These are phyloP conservation scores for Anseranas semipalmata DNA, from an alignment of 2,113 vertebrate genomes.

Conservation along the genomic window DNA sequence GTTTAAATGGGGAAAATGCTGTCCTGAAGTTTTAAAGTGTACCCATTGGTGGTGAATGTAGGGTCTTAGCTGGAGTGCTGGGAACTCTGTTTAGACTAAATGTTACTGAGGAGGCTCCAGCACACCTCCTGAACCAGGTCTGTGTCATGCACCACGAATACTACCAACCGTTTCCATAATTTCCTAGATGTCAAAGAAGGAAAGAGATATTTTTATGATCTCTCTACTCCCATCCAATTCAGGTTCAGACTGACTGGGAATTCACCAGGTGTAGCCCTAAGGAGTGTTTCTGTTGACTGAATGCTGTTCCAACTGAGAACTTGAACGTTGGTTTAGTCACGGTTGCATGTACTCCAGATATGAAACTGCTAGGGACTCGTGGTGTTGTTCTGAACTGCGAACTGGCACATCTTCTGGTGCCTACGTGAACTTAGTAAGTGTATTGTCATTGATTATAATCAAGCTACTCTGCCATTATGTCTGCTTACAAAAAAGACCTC, in stretches of 20 bases:
- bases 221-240: background rate
- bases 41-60: background rate
- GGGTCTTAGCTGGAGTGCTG: background rate
- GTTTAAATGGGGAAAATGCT: constrained; percentile 20
- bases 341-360: background rate
- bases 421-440: fast-evolving
- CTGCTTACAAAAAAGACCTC: background rate
- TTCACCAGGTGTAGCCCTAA: background rate
- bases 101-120: background rate
- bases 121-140: background rate
- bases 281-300: background rate
- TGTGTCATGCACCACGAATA: fast-evolving
- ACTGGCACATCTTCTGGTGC: background rate
- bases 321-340: fast-evolving
- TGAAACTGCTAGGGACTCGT: background rate
- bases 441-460: background rate
- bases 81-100: background rate
- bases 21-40: constrained; percentile 5
- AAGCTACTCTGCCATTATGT: background rate
- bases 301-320: background rate
- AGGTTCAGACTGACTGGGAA: background rate
- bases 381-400: background rate
- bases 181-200: background rate
- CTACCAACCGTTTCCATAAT: background rate
- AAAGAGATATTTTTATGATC: background rate